These are phyloP conservation scores for Zapus hudsonius DNA, from an alignment of 2,113 vertebrate genomes.

Conservation along the genomic window DNA sequence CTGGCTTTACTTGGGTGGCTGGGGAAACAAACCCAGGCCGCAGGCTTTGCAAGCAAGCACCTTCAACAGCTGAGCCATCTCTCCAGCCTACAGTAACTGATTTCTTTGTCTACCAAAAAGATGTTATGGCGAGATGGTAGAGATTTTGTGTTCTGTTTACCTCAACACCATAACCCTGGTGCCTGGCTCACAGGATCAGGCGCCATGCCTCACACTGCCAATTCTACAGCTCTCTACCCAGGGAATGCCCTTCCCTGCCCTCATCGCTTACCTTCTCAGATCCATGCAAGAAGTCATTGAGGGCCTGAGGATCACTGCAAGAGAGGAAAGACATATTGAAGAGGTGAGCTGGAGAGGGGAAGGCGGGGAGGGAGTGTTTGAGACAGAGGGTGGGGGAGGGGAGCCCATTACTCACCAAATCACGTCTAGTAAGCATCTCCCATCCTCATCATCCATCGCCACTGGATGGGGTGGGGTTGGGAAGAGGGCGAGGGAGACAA, in stretches of 20 bases:
- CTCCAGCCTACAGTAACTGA: background rate
- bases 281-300: slow-evolving; percentile 87
- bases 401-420: slow-evolving; percentile 92
- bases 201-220: background rate
- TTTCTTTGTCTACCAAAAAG: background rate
- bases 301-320: slow-evolving; percentile 86
- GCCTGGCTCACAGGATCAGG: background rate
- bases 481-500: slow-evolving; percentile 55
- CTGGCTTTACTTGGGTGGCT: too few species aligned
- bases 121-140: background rate
- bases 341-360: background rate
- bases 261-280: slow-evolving; percentile 83
- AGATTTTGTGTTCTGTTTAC: background rate
- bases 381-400: background rate
- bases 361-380: rapidly evolving
- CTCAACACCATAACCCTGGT: background rate
- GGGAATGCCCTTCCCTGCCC: too few species aligned
- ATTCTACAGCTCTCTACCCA: background rate
- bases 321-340: slow-evolving; percentile 54
- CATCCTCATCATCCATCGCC: slow-evolving; percentile 99
- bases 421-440: slow-evolving; percentile 99
- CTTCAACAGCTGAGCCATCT: too few species aligned
- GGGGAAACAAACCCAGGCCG: too few species aligned
- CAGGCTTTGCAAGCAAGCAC: too few species aligned
- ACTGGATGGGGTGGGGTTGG: slow-evolving; percentile 82